Evolutionary conservation across 2,888 invertebrate species (phyloP).

Genomic region (Ophraella communa): DNA sequence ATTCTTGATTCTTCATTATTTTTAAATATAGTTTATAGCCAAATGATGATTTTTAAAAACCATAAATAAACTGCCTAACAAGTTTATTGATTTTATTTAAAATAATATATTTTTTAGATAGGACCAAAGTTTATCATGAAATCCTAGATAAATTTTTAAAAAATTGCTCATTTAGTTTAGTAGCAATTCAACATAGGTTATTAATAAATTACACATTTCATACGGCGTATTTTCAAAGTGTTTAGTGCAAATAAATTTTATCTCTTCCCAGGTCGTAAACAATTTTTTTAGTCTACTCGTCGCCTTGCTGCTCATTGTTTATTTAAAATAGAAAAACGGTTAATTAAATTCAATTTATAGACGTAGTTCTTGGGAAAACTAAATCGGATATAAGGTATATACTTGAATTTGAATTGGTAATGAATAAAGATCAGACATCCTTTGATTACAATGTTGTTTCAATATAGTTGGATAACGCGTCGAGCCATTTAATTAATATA

Average conservation of each 20-base stretch:
- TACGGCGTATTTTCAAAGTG: neutral
- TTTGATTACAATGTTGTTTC: constrained; percentile 32
- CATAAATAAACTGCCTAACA: too few relatives aligned
- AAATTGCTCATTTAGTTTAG: too few relatives aligned
- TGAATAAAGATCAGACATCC: constrained; percentile 29
- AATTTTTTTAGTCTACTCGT: neutral
- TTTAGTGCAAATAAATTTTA: neutral
- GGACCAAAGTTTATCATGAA: too few relatives aligned
- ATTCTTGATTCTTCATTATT: too few relatives aligned
- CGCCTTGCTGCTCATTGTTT: neutral
- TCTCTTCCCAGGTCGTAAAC: neutral
- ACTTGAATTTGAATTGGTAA: constrained; percentile 28
- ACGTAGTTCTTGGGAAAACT: constrained; percentile 12
- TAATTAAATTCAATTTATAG: neutral
- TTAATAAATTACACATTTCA: neutral
- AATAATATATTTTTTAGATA: too few relatives aligned
- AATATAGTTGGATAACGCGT: constrained; percentile 5
- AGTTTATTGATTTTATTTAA: too few relatives aligned
- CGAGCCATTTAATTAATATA: neutral
- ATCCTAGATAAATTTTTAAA: too few relatives aligned
- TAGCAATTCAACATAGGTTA: neutral
- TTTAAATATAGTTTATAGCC: too few relatives aligned
- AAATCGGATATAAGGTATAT: constrained; percentile 21
- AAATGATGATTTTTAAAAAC: too few relatives aligned
- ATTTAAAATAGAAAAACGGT: neutral